Conservation (phyloP, 2,888 invertebrate species). For the Agrotis exclamationis region DNA sequence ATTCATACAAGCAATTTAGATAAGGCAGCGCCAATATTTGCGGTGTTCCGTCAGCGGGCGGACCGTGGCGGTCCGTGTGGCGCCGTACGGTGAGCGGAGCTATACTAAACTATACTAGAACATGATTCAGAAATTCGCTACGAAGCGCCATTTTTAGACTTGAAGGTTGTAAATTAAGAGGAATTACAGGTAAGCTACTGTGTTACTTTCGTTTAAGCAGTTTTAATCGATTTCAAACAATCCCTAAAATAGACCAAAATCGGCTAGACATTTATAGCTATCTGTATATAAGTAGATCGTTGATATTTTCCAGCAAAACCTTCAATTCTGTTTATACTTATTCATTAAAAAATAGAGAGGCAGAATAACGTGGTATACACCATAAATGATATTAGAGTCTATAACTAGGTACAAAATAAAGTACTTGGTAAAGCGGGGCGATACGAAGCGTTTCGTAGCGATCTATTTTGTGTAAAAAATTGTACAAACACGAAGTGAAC, state of each 20-base stretch:
- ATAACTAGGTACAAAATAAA: neutral
- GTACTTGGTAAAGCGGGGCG: neutral
- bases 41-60: constrained; percentile 27
- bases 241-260: too few relatives aligned
- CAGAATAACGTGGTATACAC: neutral
- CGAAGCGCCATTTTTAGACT: neutral
- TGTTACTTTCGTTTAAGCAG: neutral
- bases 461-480: constrained; percentile 28
- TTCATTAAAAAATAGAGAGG: neutral
- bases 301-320: too few relatives aligned
- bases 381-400: neutral
- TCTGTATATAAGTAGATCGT: too few relatives aligned
- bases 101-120: too few relatives aligned
- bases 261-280: too few relatives aligned
- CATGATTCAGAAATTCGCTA: too few relatives aligned
- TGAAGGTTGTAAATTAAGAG: too few relatives aligned
- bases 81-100: neutral
- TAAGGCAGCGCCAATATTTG: constrained; percentile 64
- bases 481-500: constrained; percentile 18
- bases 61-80: constrained; percentile 4
- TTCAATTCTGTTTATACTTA: neutral
- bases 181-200: neutral
- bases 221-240: too few relatives aligned
- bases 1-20: constrained; percentile 66
- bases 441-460: neutral